A percentile compares a stretch with the other conserved stretches of the same genome.
phyloP scores from a whole-genome alignment of 2,888 invertebrate species.

The Epinotia nisella region DNA sequence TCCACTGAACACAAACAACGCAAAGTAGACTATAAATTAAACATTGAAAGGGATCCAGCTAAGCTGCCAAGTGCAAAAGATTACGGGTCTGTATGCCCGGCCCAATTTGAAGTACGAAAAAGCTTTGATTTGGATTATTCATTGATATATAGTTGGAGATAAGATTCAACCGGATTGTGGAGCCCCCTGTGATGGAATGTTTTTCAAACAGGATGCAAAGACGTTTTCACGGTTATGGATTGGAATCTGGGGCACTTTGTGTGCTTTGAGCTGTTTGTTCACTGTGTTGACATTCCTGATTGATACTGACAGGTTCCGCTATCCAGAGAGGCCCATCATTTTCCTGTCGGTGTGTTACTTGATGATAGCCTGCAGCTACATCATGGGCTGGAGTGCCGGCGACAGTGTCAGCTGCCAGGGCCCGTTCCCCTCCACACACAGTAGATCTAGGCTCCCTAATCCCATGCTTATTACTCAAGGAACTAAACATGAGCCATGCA shows the following conservation, averaged over 20 bases:
- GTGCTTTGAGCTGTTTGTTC: conserved; percentile 95
- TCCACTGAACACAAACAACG: conserved; percentile 68
- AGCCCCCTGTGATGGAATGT: conserved; percentile 96
- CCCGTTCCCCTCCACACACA: conserved; percentile 89
- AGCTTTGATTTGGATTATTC: conserved; percentile 93
- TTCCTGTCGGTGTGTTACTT: conserved; percentile 98
- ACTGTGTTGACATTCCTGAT: conserved; percentile 96
- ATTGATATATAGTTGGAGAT: conserved; percentile 91
- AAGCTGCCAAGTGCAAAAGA: conserved; percentile 86
- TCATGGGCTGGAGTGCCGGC: conserved; percentile 92
- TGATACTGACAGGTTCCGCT: conserved; percentile 97
- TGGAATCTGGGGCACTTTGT: conserved; percentile 96
- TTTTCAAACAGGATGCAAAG: conserved; percentile 93
- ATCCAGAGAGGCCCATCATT: conserved; percentile 99
- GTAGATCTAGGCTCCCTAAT: conserved; percentile 88
- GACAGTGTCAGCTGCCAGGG: conserved; percentile 93
- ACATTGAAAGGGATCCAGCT: conserved; percentile 79
- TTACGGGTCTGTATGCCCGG: conserved; percentile 94
- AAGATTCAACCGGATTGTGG: conserved; percentile 91
- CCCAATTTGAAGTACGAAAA: conserved; percentile 92
- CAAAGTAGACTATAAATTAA: conserved; percentile 78
- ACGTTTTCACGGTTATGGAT: conserved; percentile 96
- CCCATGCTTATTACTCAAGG: conserved; percentile 95
- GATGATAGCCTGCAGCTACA: conserved; percentile 96
- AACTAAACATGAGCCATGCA: conserved; percentile 92